These are phyloP conservation scores for Vireo altiloquus DNA, from an alignment of 2,113 vertebrate species.

Conservation along the genomic window DNA sequence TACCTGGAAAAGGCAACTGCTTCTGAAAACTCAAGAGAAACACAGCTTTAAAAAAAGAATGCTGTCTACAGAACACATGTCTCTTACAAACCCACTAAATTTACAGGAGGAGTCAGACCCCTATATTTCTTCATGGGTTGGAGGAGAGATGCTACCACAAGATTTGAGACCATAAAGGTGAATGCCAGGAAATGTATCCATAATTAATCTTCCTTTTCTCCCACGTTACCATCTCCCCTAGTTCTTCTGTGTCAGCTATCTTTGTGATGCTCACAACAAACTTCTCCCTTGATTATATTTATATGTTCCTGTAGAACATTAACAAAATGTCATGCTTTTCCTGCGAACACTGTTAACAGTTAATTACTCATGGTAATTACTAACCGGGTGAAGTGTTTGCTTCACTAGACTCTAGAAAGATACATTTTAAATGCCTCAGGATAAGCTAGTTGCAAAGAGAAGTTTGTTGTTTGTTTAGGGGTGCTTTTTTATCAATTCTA, in stretches of 20 bases:
- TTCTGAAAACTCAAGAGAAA: background rate
- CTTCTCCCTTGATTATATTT: conserved; percentile 13
- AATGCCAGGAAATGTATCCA: background rate
- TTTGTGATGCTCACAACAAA: background rate
- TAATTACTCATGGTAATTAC: conserved; percentile 14
- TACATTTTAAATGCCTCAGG: background rate
- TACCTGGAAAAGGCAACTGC: background rate
- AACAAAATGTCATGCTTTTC: background rate
- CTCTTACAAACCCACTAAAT: background rate
- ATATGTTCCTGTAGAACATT: background rate
- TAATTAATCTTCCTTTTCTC: background rate
- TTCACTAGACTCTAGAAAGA: conserved; percentile 8
- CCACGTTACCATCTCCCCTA: background rate
- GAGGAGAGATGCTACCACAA: background rate
- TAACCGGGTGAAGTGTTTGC: background rate
- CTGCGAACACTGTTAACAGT: background rate
- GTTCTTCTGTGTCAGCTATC: background rate
- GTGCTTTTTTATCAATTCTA: background rate
- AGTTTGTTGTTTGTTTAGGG: background rate
- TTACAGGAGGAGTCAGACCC: background rate
- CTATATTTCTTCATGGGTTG: background rate
- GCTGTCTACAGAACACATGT: background rate
- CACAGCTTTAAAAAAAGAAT: background rate
- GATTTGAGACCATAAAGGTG: background rate
- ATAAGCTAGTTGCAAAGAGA: background rate